A percentile compares a stretch with the other conserved stretches of the same genome.
phyloP scores from a whole-genome alignment of 1,140 invertebrate species.

The Drosophila mayri region DNA sequence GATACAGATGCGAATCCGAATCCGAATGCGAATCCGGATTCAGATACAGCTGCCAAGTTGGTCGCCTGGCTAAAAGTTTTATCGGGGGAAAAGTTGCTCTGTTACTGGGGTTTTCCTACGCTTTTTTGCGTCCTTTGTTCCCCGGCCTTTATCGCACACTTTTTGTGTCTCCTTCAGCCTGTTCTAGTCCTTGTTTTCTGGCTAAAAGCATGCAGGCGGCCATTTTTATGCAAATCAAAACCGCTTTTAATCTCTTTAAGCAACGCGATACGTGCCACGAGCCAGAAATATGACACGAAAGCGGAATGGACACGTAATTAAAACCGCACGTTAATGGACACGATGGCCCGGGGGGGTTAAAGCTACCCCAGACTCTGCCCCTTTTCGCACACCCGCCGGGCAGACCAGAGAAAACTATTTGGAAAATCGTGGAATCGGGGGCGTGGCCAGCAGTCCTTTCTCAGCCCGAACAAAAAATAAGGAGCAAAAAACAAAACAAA shows the following conservation, averaged over 20 bases:
- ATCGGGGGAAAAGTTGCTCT: constrained; percentile 51
- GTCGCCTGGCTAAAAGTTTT: constrained; percentile 47
- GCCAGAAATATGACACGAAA: constrained; percentile 60
- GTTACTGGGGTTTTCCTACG: constrained; percentile 29
- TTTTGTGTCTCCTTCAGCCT: background rate
- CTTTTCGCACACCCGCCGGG: background rate
- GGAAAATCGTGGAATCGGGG: background rate
- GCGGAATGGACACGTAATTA: constrained; percentile 77
- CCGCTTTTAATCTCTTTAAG: constrained; percentile 73
- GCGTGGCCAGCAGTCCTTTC: constrained; percentile 1
- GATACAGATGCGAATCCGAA: background rate
- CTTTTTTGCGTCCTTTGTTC: constrained; percentile 37
- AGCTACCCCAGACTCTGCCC: background rate
- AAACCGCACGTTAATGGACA: constrained; percentile 76
- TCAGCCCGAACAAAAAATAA: background rate
- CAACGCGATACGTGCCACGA: constrained; percentile 52
- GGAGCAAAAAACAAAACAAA: background rate
- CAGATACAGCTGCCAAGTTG: constrained; percentile 45
- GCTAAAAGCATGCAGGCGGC: constrained; percentile 59
- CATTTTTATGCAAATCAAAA: constrained; percentile 75
- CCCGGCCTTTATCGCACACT: constrained; percentile 3
- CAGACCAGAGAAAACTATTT: constrained; percentile 24
- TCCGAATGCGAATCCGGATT: constrained; percentile 11
- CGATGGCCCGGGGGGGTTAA: constrained; percentile 17
- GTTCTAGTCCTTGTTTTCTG: background rate